These are phyloP conservation scores for Cavia porcellus DNA, from an alignment of 2,113 vertebrate genomes.

Conservation along the genomic window DNA sequence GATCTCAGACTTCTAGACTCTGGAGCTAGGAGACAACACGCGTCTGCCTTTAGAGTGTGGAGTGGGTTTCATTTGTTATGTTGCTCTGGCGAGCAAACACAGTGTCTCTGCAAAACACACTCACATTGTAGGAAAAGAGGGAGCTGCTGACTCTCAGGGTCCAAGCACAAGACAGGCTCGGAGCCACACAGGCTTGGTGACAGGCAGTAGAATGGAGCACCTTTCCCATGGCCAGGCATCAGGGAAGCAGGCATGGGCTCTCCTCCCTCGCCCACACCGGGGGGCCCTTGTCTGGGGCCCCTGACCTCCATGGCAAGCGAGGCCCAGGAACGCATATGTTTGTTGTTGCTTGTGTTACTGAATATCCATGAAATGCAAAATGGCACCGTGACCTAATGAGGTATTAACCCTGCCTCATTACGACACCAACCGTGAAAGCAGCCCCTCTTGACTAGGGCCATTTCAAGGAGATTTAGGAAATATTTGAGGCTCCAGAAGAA, in stretches of 20 bases:
- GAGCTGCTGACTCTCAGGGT: neutral
- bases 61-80: accelerated
- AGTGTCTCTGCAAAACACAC: neutral
- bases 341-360: conserved; percentile 86
- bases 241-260: conserved; percentile 57
- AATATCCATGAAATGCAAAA: conserved; percentile 88
- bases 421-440: conserved; percentile 78
- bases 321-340: conserved; percentile 81
- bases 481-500: conserved; percentile 75
- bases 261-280: neutral
- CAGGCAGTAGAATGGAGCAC: neutral
- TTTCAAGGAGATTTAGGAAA: conserved; percentile 85
- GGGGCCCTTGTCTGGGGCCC: neutral
- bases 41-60: no score
- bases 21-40: accelerated
- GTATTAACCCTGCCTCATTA: conserved; percentile 88
- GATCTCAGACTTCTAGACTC: neutral
- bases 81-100: neutral
- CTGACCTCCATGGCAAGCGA: conserved; percentile 54
- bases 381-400: conserved; percentile 86
- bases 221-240: neutral
- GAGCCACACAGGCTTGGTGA: no score
- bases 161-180: neutral
- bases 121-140: neutral
- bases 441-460: conserved; percentile 72